A percentile compares a stretch with the other conserved stretches of the same genome.
These are phyloP conservation scores for Hyperopisus bebe DNA, from an alignment of 2,113 vertebrate genomes.

Conservation along the genomic window DNA sequence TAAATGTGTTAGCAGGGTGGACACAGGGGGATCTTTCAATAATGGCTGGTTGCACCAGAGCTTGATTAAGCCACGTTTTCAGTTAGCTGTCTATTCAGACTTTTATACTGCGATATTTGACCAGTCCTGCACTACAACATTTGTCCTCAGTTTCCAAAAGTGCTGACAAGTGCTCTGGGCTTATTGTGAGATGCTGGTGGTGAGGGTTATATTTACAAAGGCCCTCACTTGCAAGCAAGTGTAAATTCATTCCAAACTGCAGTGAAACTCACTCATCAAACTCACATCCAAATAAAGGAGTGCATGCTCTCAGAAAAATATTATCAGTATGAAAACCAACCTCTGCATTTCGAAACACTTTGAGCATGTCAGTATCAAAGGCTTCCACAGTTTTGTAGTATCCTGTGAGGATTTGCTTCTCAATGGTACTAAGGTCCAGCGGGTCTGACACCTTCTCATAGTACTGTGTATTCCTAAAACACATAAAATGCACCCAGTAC, in stretches of 20 bases:
- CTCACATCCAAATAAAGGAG: background rate
- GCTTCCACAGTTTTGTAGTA: conserved; percentile 95
- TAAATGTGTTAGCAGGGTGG: background rate
- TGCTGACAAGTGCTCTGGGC: background rate
- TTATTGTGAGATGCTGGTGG: background rate
- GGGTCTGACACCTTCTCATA: conserved; percentile 97
- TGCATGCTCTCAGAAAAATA: background rate
- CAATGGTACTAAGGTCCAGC: conserved; percentile 85
- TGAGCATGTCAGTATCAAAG: conserved; percentile 96
- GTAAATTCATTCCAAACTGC: background rate
- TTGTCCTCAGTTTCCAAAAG: background rate
- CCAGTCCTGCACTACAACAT: background rate
- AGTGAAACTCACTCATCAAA: background rate
- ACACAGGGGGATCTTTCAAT: background rate
- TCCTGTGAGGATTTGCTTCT: conserved; percentile 92
- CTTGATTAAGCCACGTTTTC: background rate
- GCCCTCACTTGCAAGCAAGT: background rate
- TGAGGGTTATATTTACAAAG: background rate
- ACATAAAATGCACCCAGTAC: conserved; percentile 1
- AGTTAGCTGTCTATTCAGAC: background rate
- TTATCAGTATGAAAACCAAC: conserved; percentile 52
- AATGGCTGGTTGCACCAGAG: background rate
- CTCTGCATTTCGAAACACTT: conserved; percentile 96
- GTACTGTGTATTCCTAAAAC: conserved; percentile 84
- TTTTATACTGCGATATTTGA: background rate